These are phyloP conservation scores for Epinephelus moara DNA, from an alignment of 2,113 vertebrate genomes.

Conservation along the genomic window DNA sequence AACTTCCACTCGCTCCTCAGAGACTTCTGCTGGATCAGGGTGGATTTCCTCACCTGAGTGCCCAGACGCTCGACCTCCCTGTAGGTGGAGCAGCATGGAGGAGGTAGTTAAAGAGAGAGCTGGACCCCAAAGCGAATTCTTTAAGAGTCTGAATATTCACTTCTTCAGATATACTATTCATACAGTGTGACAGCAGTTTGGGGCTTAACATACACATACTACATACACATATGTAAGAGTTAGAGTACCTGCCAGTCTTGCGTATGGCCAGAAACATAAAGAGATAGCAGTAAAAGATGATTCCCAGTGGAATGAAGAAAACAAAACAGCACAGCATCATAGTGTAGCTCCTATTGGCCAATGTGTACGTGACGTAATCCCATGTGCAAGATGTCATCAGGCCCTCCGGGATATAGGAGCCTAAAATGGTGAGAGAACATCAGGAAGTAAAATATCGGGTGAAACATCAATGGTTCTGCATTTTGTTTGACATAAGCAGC, in stretches of 20 bases:
- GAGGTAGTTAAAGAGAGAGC: not conserved
- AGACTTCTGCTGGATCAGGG: conserved; percentile 78
- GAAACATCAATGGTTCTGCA: not conserved
- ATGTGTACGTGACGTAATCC: conserved; percentile 92
- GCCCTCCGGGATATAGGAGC: conserved; percentile 93
- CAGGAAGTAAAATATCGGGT: not conserved
- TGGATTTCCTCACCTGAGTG: conserved; percentile 84
- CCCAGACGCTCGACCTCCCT: conserved; percentile 88
- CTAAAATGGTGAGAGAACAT: conserved; percentile 69
- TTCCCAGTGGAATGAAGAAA: conserved; percentile 91
- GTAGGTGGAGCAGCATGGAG: not conserved
- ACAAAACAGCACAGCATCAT: conserved; percentile 96
- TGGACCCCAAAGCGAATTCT: not conserved
- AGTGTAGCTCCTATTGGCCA: conserved; percentile 91
- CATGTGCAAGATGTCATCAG: conserved; percentile 95
- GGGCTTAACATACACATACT: not conserved
- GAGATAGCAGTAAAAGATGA: conserved; percentile 93
- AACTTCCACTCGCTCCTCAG: conserved; percentile 94
- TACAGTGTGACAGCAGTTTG: too few relatives aligned
- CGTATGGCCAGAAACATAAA: conserved; percentile 93
- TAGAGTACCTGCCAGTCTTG: conserved; percentile 86
- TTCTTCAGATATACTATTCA: too few relatives aligned
- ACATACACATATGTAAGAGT: conserved; percentile 10
- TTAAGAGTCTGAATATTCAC: too few relatives aligned
- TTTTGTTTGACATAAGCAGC: not conserved